Conservation (phyloP, 2,113 vertebrate genomes). For the Gymnocephalus cernua region DNA sequence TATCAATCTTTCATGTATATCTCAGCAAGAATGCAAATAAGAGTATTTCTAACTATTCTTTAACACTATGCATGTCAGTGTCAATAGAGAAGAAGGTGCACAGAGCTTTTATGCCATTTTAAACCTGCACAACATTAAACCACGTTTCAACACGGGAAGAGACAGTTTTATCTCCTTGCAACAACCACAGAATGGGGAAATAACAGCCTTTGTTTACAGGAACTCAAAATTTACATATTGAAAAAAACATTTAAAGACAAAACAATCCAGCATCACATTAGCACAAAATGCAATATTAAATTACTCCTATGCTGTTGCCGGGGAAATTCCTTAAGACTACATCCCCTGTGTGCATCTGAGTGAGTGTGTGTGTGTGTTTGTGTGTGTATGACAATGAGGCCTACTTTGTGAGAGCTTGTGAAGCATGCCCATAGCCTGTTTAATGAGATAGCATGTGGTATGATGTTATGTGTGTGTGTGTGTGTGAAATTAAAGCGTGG, state of each 20-base stretch:
- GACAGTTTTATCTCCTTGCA: slow-evolving; percentile 4
- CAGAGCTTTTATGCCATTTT: neutral
- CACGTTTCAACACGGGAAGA: neutral
- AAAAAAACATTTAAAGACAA: slow-evolving; percentile 34
- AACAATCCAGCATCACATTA: slow-evolving; percentile 34
- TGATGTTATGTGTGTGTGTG: slow-evolving; percentile 71
- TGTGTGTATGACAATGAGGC: slow-evolving; percentile 44
- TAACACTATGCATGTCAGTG: neutral
- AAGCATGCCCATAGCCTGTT: slow-evolving; percentile 64
- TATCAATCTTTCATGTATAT: neutral
- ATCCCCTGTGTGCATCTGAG: slow-evolving; percentile 23
- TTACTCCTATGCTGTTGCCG: slow-evolving; percentile 39
- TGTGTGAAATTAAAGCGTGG: slow-evolving; percentile 68
- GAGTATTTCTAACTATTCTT: neutral
- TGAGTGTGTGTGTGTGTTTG: slow-evolving; percentile 21
- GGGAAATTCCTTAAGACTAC: slow-evolving; percentile 58
- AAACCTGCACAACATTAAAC: slow-evolving; percentile 18
- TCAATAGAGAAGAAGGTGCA: slow-evolving; percentile 3
- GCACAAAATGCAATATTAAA: slow-evolving; percentile 43
- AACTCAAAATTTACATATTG: slow-evolving; percentile 25
- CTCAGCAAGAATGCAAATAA: neutral
- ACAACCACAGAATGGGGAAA: slow-evolving; percentile 15
- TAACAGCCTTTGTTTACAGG: slow-evolving; percentile 7
- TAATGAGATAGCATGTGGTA: slow-evolving; percentile 77
- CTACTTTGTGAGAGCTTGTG: slow-evolving; percentile 59